Conservation (phyloP, 1,140 invertebrate species). For the Calosoma granatense region DNA sequence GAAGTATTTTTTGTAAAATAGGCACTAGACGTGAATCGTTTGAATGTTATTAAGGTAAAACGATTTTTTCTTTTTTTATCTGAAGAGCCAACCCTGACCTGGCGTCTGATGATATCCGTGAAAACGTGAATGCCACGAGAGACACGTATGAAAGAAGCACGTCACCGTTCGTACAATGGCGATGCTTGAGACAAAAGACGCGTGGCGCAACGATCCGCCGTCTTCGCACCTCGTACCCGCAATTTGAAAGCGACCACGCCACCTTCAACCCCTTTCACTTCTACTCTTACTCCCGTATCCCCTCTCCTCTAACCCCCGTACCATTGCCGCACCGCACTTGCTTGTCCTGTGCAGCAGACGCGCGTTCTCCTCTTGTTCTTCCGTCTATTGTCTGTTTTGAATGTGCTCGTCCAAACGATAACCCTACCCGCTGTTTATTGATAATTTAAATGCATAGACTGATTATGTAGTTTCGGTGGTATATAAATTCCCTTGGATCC, state of each 20-base stretch:
- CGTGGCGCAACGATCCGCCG: background rate
- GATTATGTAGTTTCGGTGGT: constrained; percentile 7
- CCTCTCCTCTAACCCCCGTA: too few species aligned
- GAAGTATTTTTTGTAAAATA: too few species aligned
- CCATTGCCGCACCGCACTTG: background rate
- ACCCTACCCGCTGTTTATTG: constrained; percentile 8
- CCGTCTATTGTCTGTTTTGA: constrained; percentile 2
- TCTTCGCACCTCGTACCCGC: background rate
- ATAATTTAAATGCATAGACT: constrained; percentile 9
- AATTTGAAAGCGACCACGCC: background rate
- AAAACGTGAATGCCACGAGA: too few species aligned
- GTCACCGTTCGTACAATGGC: background rate
- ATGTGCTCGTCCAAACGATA: constrained; percentile 8
- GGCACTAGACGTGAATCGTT: too few species aligned
- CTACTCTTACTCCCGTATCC: too few species aligned
- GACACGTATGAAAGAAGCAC: background rate
- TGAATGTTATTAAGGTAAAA: too few species aligned
- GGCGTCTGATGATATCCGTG: too few species aligned
- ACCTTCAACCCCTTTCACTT: background rate
- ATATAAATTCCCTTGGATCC: background rate
- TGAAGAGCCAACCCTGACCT: too few species aligned
- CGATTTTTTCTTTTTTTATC: too few species aligned
- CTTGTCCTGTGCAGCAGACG: background rate
- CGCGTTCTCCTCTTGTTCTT: background rate
- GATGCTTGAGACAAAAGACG: constrained; percentile 4